phyloP scores from a whole-genome alignment of 2,113 vertebrate genomes.

The Colinus virginianus region DNA sequence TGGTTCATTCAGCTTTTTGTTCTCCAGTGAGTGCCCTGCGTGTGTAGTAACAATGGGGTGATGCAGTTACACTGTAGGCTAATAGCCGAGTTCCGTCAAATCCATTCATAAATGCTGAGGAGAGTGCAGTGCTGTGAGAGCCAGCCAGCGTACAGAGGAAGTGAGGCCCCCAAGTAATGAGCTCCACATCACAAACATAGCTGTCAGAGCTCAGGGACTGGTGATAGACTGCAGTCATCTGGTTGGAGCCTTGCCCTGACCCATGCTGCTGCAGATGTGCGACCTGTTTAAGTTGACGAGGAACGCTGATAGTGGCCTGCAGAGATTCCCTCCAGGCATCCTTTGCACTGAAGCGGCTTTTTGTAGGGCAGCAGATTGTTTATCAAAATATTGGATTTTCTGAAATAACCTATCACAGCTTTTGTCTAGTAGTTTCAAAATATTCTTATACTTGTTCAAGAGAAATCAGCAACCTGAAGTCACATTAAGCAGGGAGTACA shows the following conservation, averaged over 20 bases:
- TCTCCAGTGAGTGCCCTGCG: constrained; percentile 80
- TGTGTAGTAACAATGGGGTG: constrained; percentile 81
- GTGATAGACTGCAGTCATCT: not conserved
- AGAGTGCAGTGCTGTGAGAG: constrained; percentile 56
- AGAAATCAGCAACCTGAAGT: not conserved
- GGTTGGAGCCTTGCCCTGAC: constrained; percentile 32
- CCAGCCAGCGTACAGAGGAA: constrained; percentile 67
- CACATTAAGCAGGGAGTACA: not conserved
- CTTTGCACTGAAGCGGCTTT: not conserved
- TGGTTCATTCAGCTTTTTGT: constrained; percentile 82
- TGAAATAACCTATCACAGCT: not conserved
- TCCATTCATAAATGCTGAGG: constrained; percentile 71
- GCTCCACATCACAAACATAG: constrained; percentile 31
- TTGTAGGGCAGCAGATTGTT: rapidly evolving
- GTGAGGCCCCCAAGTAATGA: constrained; percentile 41
- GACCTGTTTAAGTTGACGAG: constrained; percentile 66
- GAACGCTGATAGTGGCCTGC: not conserved
- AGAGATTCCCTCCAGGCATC: not conserved
- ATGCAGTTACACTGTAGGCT: constrained; percentile 75
- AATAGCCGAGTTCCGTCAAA: constrained; percentile 75
- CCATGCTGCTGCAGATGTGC: constrained; percentile 46
- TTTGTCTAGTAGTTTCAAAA: not conserved
- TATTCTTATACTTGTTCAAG: not conserved
- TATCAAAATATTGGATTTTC: no score
- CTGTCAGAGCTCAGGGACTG: not conserved